phyloP scores from a whole-genome alignment of 1,140 invertebrate species.

The Trachymyrmex septentrionalis region DNA sequence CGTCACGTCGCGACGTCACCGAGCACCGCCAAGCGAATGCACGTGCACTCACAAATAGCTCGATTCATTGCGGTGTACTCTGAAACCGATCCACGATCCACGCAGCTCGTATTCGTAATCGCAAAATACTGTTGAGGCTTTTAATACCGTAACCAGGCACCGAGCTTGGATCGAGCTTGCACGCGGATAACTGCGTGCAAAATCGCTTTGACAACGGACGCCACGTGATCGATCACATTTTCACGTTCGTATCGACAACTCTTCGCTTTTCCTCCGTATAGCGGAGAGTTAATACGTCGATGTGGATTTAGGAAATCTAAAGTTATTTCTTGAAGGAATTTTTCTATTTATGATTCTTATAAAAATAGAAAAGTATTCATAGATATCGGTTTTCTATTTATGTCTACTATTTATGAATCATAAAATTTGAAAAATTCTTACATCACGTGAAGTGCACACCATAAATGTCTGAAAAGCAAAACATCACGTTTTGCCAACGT shows the following conservation, averaged over 20 bases:
- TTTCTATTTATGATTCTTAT: neutral
- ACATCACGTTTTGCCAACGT: neutral
- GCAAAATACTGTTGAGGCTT: conserved; percentile 30
- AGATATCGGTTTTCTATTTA: neutral
- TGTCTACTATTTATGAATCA: no score
- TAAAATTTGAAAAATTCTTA: neutral
- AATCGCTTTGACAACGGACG: conserved; percentile 28
- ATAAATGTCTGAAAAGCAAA: neutral
- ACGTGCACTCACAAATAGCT: neutral
- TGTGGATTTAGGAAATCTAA: neutral
- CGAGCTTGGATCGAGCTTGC: neutral
- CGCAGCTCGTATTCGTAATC: conserved; percentile 21
- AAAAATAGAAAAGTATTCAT: neutral
- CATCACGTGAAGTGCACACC: neutral
- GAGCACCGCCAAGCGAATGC: neutral
- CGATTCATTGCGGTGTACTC: conserved; percentile 34
- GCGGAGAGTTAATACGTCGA: neutral
- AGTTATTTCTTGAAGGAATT: neutral
- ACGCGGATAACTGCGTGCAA: neutral
- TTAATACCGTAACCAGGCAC: neutral
- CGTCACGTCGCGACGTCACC: conserved; percentile 9
- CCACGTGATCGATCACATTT: conserved; percentile 1
- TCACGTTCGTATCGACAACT: neutral
- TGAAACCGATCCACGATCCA: conserved; percentile 19
- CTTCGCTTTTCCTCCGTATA: neutral